Percentiles rank a stretch among this genome's conserved stretches.
These are phyloP conservation scores for Augochlorella aurata DNA, from an alignment of 2,888 invertebrate species.

Conservation along the genomic window DNA sequence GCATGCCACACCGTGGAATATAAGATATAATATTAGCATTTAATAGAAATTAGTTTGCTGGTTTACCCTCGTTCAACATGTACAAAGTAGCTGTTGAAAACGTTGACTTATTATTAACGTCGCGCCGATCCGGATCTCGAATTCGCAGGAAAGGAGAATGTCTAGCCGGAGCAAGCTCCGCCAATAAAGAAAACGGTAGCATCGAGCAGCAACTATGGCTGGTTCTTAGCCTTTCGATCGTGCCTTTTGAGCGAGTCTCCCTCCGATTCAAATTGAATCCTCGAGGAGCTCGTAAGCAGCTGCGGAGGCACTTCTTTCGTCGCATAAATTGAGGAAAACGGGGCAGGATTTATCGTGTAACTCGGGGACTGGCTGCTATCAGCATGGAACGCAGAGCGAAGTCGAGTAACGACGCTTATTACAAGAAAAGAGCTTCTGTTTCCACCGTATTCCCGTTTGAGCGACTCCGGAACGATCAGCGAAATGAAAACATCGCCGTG, in stretches of 20 bases:
- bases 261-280: slow-evolving; percentile 4
- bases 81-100: no score
- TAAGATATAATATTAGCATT: no score
- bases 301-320: neutral
- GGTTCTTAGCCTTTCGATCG: neutral
- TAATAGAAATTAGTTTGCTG: no score
- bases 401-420: slow-evolving; percentile 28
- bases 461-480: slow-evolving; percentile 19
- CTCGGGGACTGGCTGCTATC: neutral
- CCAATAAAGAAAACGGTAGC: no score
- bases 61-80: no score
- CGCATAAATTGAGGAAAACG: slow-evolving; percentile 10
- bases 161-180: no score
- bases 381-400: neutral
- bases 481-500: slow-evolving; percentile 27
- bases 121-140: no score
- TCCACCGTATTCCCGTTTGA: slow-evolving; percentile 30
- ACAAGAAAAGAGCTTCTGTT: slow-evolving; percentile 20
- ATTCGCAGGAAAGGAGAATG: no score
- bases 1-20: no score
- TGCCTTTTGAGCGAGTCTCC: neutral
- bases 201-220: neutral
- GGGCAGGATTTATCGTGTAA: slow-evolving; percentile 1
- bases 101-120: no score
- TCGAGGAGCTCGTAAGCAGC: neutral